These are phyloP conservation scores for Eristalis pertinax DNA, from an alignment of 2,888 invertebrate genomes.

Conservation along the genomic window DNA sequence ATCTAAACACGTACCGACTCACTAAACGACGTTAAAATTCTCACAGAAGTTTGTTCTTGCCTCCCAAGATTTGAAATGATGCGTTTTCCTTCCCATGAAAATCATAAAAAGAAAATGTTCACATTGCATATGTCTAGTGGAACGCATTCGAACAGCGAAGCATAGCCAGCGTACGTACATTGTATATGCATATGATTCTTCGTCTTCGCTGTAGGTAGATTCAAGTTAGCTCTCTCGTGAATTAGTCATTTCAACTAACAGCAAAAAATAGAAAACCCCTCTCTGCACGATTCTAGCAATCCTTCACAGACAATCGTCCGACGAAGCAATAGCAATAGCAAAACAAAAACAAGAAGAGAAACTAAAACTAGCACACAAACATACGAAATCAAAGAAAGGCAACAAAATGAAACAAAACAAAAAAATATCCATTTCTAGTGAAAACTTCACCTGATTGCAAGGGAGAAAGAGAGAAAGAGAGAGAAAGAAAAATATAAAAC, in stretches of 20 bases:
- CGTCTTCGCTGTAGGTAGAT: not conserved
- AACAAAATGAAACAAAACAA: constrained; percentile 3
- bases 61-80: not conserved
- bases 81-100: not conserved
- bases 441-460: constrained; percentile 66
- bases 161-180: no score
- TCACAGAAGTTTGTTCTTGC: no score
- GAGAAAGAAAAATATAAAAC: constrained; percentile 26
- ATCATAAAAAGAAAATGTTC: not conserved
- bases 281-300: not conserved
- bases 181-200: not conserved
- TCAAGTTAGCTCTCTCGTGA: constrained; percentile 19
- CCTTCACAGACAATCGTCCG: not conserved
- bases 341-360: not conserved
- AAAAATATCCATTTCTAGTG: constrained; percentile 46
- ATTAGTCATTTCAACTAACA: constrained; percentile 55
- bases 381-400: not conserved
- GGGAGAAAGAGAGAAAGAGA: not conserved
- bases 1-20: no score
- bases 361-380: not conserved
- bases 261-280: not conserved
- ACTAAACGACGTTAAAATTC: no score
- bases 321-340: not conserved
- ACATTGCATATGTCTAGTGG: not conserved
- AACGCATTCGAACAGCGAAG: not conserved